Evolutionary conservation across 2,797 vertebrate genomes (phyloP).

Genomic region (Lateolabrax maculatus): DNA sequence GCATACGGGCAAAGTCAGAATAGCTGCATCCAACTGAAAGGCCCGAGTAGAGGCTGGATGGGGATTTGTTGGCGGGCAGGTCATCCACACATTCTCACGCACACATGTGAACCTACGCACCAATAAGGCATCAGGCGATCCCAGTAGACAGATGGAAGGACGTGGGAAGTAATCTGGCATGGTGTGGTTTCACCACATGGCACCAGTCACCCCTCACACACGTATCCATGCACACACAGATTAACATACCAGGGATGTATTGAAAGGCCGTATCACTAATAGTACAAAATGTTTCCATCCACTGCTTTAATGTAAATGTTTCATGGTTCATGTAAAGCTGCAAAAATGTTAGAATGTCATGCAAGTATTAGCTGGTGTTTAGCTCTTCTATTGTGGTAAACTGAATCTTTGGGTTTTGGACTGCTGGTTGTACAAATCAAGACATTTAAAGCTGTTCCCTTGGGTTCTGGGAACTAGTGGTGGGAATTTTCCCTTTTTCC

Average conservation of each 20-base stretch:
- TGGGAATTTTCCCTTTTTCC: background rate
- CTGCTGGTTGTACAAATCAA: background rate
- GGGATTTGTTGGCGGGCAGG: constrained; percentile 6
- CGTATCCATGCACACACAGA: background rate
- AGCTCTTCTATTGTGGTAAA: background rate
- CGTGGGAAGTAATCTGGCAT: constrained; percentile 43
- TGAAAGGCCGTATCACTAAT: background rate
- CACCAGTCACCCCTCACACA: background rate
- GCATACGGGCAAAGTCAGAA: constrained; percentile 16
- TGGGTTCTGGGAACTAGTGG: no score
- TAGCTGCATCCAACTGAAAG: background rate
- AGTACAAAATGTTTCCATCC: background rate
- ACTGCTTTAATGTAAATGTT: background rate
- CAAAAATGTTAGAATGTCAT: background rate
- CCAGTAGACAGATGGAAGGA: constrained; percentile 47
- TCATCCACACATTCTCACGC: background rate
- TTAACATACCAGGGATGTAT: background rate
- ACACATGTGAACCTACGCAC: constrained; percentile 8
- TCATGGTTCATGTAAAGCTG: background rate
- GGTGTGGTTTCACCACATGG: constrained; percentile 35
- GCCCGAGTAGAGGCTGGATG: background rate
- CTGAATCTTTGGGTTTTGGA: background rate
- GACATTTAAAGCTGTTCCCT: background rate
- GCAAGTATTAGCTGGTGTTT: background rate
- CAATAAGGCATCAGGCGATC: background rate